Evolutionary conservation across 2,888 invertebrate species (phyloP), one percentile per base, ranked within the genome.

Genomic region (Helobdella robusta): DNA sequence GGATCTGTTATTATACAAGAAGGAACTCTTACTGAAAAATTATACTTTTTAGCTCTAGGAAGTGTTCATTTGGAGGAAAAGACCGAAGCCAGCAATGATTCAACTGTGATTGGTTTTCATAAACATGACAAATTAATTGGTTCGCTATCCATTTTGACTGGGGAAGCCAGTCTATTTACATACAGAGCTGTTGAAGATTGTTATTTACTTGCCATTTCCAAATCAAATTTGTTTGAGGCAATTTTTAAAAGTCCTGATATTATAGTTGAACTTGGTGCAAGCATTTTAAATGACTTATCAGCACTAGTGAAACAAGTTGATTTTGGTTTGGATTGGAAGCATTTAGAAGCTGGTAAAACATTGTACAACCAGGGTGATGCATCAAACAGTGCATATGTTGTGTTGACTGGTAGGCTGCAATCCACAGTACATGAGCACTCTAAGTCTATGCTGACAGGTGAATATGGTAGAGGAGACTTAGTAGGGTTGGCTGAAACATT

Each of bases 271-370:
- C 59, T 65, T 6, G 65, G 65, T 2, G 46, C 35, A 52, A 60
- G 34, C 8, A 60, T 65, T n/a, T 23, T 65, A 11, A 34, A 60
- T 15, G 60, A 59, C n/a, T 36, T 65, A 36, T 35, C 59, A 35
- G 48, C 48, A 11, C 52, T 65, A 20, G 65, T 65, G 11, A 48
- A 52, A 11, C 65, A 65, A 48, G 60, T 65, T 20, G 65, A 65
- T 25, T 65, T 65, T 20, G 60, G 60, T 25, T 52, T 65, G 28
- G 65, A 65, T 32, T 65, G 65, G 65, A 40, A 44, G 32, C 60
- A 60, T 8, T 30, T 65, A 28, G 65, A 65, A 28, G 65, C 65
- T n/a, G 59, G 59, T 20, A 40, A 50, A 20, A 44, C 34, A 11
- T 48, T 65, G 50, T 65, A 65, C 40, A 59, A 60, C 28, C 65